phyloP scores from a whole-genome alignment of 2,797 vertebrate genomes.

The Acrocephalus scirpaceus region DNA sequence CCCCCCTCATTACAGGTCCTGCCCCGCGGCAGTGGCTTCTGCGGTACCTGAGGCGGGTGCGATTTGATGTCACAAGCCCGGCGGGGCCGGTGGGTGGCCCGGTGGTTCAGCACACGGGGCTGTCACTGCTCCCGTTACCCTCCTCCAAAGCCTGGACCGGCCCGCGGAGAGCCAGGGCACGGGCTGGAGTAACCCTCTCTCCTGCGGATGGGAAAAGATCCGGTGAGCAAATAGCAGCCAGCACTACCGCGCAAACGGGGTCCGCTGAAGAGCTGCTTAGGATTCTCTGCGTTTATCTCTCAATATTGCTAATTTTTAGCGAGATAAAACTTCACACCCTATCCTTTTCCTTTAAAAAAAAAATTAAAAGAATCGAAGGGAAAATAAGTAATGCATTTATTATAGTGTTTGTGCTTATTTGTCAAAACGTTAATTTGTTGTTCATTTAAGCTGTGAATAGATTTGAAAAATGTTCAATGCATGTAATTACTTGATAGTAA shows the following conservation, averaged over 20 bases:
- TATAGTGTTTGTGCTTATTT: rapidly evolving
- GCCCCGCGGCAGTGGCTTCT: background rate
- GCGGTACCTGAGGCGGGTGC: background rate
- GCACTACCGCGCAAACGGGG: background rate
- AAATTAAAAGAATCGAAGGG: background rate
- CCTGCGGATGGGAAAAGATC: background rate
- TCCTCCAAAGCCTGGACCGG: background rate
- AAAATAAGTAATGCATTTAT: background rate
- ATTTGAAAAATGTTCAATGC: background rate
- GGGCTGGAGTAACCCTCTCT: rapidly evolving
- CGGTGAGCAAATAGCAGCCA: background rate
- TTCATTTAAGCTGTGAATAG: background rate
- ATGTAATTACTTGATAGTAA: background rate
- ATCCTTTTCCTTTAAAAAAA: background rate
- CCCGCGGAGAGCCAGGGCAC: rapidly evolving
- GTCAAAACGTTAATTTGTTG: background rate
- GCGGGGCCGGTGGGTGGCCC: constrained; percentile 14
- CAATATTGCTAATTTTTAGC: background rate
- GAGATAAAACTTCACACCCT: background rate
- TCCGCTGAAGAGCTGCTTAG: background rate
- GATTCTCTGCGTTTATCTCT: background rate
- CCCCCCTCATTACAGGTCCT: rapidly evolving
- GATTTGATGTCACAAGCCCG: background rate
- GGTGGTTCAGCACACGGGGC: background rate
- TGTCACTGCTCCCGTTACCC: rapidly evolving